These are phyloP conservation scores for Chironex yamaguchii DNA, from an alignment of 30 jellyfish, hydroid and myxozoan species.

Conservation along the genomic window DNA sequence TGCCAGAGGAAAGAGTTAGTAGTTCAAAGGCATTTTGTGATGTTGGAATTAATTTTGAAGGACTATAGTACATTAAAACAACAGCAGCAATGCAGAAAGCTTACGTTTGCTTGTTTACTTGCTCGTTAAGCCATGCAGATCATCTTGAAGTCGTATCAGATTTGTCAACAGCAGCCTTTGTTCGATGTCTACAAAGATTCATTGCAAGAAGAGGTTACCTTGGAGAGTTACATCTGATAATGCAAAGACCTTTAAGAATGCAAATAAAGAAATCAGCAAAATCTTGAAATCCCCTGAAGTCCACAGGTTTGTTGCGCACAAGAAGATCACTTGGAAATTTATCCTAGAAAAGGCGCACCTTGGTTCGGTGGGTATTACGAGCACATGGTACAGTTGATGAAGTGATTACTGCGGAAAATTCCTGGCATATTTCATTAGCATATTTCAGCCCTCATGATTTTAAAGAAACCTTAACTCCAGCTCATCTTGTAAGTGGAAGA, in stretches of 20 bases:
- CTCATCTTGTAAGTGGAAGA: conserved; percentile 26
- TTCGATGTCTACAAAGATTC: conserved; percentile 19
- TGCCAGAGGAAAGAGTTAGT: conserved; percentile 8
- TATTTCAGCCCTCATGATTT: conserved; percentile 12
- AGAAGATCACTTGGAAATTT: conserved; percentile 15
- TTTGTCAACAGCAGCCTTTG: conserved; percentile 18
- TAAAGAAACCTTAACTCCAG: conserved; percentile 24
- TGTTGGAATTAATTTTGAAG: conserved; percentile 13
- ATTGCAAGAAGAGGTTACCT: conserved; percentile 19
- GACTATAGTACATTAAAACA: conserved; percentile 19
- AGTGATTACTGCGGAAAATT: not conserved
- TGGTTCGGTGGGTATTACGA: conserved; percentile 50
- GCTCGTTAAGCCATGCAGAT: conserved; percentile 12
- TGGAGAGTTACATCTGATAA: conserved; percentile 33
- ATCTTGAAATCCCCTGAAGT: not conserved
- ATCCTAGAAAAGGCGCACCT: conserved; percentile 34
- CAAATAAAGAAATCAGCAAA: not conserved
- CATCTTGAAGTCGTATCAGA: not conserved
- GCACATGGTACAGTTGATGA: conserved; percentile 19
- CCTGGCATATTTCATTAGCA: conserved; percentile 4
- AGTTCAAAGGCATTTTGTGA: conserved; percentile 22
- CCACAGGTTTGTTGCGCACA: not conserved
- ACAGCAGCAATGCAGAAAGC: conserved; percentile 1
- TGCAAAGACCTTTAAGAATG: conserved; percentile 37
- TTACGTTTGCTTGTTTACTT: conserved; percentile 11